Conservation (phyloP, 1,140 invertebrate genomes). For the Diploscapter pachys region DNA sequence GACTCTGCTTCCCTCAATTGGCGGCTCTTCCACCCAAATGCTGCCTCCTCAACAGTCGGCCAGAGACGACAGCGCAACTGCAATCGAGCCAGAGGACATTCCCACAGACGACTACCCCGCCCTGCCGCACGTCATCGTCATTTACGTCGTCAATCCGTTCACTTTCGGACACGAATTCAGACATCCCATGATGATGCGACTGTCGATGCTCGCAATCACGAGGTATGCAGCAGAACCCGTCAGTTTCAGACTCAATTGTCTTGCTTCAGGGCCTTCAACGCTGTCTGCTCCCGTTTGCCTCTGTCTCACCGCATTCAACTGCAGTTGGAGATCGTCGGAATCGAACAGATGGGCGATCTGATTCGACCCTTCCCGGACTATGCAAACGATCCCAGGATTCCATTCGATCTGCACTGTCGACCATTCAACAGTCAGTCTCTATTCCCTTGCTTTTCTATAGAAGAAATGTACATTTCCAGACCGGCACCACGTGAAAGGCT, state of each 20-base stretch:
- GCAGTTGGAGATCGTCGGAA: slow-evolving; percentile 73
- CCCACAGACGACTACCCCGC: slow-evolving; percentile 12
- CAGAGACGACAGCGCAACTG: too few species aligned
- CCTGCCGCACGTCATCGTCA: slow-evolving; percentile 74
- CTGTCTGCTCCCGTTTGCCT: slow-evolving; percentile 30
- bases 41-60: too few species aligned
- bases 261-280: slow-evolving; percentile 40
- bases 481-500: slow-evolving; percentile 34
- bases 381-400: slow-evolving; percentile 12
- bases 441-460: not conserved
- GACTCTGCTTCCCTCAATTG: slow-evolving; percentile 15
- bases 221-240: too few species aligned
- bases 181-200: slow-evolving; percentile 67
- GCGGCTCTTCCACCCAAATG: not conserved
- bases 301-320: slow-evolving; percentile 39
- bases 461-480: slow-evolving; percentile 12
- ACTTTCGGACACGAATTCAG: slow-evolving; percentile 62
- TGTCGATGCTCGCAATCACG: slow-evolving; percentile 70
- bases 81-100: not conserved
- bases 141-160: slow-evolving; percentile 94
- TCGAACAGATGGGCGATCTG: slow-evolving; percentile 70
- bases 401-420: slow-evolving; percentile 1
- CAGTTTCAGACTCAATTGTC: too few species aligned
- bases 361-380: slow-evolving; percentile 68
- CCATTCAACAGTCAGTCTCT: not conserved